Evolutionary conservation across 2,888 invertebrate genomes (phyloP), one percentile per base, ranked within the genome.

Genomic region (Andrena fulva): DNA sequence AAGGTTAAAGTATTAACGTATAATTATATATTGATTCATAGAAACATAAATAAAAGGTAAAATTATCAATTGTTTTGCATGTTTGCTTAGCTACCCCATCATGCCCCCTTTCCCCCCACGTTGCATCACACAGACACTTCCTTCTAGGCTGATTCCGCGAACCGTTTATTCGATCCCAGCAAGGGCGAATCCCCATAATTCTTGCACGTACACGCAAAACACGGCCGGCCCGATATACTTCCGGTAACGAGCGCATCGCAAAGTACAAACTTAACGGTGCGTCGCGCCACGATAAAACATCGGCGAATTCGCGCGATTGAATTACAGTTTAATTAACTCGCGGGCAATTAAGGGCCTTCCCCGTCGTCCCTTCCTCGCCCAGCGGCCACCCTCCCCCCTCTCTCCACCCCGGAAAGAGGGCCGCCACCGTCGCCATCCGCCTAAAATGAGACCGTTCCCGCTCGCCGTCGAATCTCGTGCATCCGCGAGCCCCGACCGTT

Each of bases 271-370:
- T 87, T 89, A 89, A 84, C 88, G 80, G 85, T 79, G 87, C 89
- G 85, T 84, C 87, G 87, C 89, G 85, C 84, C 87, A 85, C 91
- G 92, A 93, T 93, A 93, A 93, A 93, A 92, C 92, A 92, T 91
- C 92, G 91, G 91, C 88, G 92, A 92, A 92, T 92, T 92, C 91
- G 91, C 92, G 92, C 92, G 92, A 93, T 93, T 92, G 93, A 93
- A 92, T 93, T 92, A 93, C 93, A 93, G 93, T 93, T 93, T 92
- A 93, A 93, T 93, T 93, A 92, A 92, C 92, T 93, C 92, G 91
- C 90, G 92, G 92, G 92, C 92, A 92, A 92, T 93, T 92, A 92
- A 92, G 88, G 89, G 85, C 89, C 90, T 81, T 78, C 62, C 62
- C 85, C 73, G 56, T 35, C 52, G 64, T 42, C 62, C 82, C 50